phyloP scores from a whole-genome alignment of 1,140 invertebrate species.

The Nephila pilipes region DNA sequence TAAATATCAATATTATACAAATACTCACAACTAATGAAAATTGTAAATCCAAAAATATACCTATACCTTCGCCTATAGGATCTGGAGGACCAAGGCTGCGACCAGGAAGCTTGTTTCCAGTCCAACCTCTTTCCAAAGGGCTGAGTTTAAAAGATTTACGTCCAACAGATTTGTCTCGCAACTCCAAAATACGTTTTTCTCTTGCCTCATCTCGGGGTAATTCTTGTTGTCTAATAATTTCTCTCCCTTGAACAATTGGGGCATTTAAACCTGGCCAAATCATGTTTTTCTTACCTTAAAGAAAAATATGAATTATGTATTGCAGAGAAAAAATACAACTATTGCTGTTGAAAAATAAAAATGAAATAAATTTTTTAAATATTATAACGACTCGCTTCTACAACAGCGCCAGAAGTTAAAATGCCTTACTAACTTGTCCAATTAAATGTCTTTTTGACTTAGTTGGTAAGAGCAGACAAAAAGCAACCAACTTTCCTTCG shows the following conservation, averaged over 20 bases:
- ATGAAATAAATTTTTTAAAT: no score
- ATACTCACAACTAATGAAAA: background rate
- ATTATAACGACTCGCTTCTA: no score
- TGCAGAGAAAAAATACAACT: no score
- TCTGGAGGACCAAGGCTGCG: constrained; percentile 93
- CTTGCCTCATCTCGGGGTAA: constrained; percentile 88
- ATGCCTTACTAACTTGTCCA: no score
- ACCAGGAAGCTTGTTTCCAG: constrained; percentile 90
- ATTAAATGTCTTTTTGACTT: no score
- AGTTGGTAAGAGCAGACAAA: no score
- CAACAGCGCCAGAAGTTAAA: no score
- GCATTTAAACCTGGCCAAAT: constrained; percentile 95
- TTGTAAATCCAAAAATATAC: background rate
- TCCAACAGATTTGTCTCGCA: constrained; percentile 87
- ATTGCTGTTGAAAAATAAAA: no score
- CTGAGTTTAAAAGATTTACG: constrained; percentile 85
- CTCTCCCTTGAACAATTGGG: constrained; percentile 89
- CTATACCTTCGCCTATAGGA: constrained; percentile 86
- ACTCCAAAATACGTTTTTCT: constrained; percentile 86
- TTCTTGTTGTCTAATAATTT: constrained; percentile 87
- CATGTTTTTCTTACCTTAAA: constrained; percentile 88
- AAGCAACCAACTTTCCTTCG: no score
- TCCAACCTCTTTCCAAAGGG: constrained; percentile 94
- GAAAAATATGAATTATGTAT: background rate
- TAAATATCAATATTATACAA: background rate